phyloP scores from a whole-genome alignment of 2,113 vertebrate species.

The Telmatochromis sp. region DNA sequence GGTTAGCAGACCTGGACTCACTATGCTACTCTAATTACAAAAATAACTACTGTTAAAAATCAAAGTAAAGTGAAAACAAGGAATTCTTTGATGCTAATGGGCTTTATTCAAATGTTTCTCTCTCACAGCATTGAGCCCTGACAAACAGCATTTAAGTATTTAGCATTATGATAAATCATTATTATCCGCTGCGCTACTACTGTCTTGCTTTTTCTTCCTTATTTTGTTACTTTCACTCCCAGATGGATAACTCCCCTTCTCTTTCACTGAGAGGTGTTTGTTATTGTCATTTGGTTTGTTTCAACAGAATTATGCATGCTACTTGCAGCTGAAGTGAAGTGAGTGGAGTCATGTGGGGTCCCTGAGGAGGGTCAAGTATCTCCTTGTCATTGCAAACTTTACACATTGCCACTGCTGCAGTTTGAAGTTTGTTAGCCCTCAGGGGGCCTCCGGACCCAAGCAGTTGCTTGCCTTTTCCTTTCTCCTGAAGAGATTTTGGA shows the following conservation, averaged over 20 bases:
- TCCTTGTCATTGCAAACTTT: not conserved
- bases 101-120: not conserved
- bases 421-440: not conserved
- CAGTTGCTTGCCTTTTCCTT: not conserved
- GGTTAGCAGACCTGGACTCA: not conserved
- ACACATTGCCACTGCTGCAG: not conserved
- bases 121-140: not conserved
- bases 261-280: not conserved
- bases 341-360: not conserved
- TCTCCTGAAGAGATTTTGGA: not conserved
- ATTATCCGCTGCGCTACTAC: accelerated
- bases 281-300: not conserved
- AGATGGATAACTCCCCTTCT: not conserved
- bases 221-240: not conserved
- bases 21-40: accelerated
- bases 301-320: not conserved
- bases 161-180: not conserved
- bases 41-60: not conserved
- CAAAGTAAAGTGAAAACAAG: not conserved
- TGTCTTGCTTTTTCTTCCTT: not conserved
- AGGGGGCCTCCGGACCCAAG: not conserved
- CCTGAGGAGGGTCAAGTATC: not conserved
- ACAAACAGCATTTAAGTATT: not conserved
- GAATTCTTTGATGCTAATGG: not conserved
- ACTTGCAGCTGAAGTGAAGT: not conserved